Evolutionary conservation across 2,113 vertebrate species (phyloP).

Genomic region (Danio rerio): GRCz12tu NC_133186.1:42841501-42842000

Average conservation of each 20-base stretch:
- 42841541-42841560: constrained; percentile 69
- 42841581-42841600: constrained; percentile 66
- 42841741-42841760: constrained; percentile 61
- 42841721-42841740: constrained; percentile 65
- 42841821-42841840: background rate
- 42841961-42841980: too few relatives aligned
- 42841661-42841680: background rate
- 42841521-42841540: background rate
- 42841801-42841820: constrained; percentile 27
- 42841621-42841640: background rate
- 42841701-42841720: constrained; percentile 65
- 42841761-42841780: constrained; percentile 56
- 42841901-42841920: too few relatives aligned
- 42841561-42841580: constrained; percentile 70
- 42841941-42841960: too few relatives aligned
- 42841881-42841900: too few relatives aligned
- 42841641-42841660: background rate
- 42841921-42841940: too few relatives aligned
- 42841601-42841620: constrained; percentile 67
- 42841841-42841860: background rate
- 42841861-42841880: too few relatives aligned
- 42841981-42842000: too few relatives aligned
- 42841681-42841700: background rate
- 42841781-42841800: constrained; percentile 36
- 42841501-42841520: background rate